A percentile compares a stretch with the other conserved stretches of the same genome.
Evolutionary conservation across 2,888 invertebrate genomes (phyloP).

Genomic region (Nomada hirtipes): DNA sequence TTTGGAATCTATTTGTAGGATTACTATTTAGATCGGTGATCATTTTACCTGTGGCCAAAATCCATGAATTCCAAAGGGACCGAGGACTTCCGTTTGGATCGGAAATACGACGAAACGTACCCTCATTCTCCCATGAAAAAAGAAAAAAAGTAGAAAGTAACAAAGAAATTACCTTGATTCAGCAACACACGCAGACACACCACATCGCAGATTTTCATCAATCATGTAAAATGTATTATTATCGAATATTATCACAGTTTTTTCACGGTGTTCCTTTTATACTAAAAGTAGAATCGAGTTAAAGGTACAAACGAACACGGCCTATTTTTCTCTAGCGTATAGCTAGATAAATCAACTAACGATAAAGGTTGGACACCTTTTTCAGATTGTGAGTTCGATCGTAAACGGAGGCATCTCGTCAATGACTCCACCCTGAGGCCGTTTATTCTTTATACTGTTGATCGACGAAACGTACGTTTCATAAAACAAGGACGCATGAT

Average conservation of each 20-base stretch:
- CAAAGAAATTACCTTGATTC: not conserved
- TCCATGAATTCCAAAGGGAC: not conserved
- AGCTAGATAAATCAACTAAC: constrained; percentile 11
- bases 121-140: not conserved
- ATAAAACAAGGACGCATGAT: constrained; percentile 7
- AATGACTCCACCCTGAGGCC: not conserved
- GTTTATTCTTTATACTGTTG: not conserved
- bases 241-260: not conserved
- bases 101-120: constrained; percentile 25
- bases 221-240: not conserved
- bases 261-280: constrained; percentile 44
- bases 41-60: not conserved
- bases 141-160: too few species aligned
- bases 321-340: constrained; percentile 33
- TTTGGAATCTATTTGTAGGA: constrained; percentile 34
- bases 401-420: constrained; percentile 42
- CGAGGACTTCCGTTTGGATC: constrained; percentile 40
- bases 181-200: not conserved
- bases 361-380: constrained; percentile 2
- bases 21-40: not conserved
- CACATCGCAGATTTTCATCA: not conserved
- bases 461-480: constrained; percentile 4
- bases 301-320: constrained; percentile 18
- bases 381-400: constrained; percentile 27
- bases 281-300: constrained; percentile 29